phyloP scores from a whole-genome alignment of 2,888 invertebrate genomes.

The Trachelus tabidus region DNA sequence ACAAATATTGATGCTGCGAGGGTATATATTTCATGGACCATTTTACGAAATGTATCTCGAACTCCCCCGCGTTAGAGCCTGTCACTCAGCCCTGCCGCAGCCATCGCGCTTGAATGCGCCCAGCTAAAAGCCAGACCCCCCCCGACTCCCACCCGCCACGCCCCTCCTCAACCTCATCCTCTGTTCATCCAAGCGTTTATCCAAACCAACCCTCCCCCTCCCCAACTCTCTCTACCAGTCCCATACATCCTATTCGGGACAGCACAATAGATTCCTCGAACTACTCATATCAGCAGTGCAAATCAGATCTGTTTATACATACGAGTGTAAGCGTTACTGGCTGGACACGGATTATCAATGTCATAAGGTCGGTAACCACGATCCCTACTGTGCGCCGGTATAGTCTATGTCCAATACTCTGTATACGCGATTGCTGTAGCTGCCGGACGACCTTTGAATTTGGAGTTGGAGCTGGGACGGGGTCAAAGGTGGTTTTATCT shows the following conservation, averaged over 20 bases:
- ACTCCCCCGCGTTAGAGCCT: constrained; percentile 3
- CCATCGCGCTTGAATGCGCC: constrained; percentile 49
- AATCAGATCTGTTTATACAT: constrained; percentile 57
- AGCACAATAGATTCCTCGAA: constrained; percentile 58
- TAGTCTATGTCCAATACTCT: not conserved
- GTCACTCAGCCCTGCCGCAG: constrained; percentile 36
- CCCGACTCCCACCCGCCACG: not conserved
- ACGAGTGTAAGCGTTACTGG: constrained; percentile 56
- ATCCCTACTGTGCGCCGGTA: not conserved
- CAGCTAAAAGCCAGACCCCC: constrained; percentile 45
- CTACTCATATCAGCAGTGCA: constrained; percentile 52
- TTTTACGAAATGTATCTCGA: constrained; percentile 40
- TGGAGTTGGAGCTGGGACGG: not conserved
- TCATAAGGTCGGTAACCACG: not conserved
- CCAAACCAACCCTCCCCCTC: not conserved
- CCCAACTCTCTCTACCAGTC: not conserved
- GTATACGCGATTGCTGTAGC: not conserved
- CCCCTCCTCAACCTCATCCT: constrained; percentile 14
- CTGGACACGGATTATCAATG: constrained; percentile 37
- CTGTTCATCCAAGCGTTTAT: constrained; percentile 5
- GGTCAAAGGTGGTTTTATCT: not conserved
- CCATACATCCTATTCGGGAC: constrained; percentile 35
- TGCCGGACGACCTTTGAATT: not conserved
- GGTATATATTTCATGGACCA: constrained; percentile 41
- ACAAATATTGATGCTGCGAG: constrained; percentile 37